Evolutionary conservation across 2,113 vertebrate genomes (phyloP), one percentile per base, ranked within the genome.

Genomic region (Sinocyclocheilus anshuiensis): DNA sequence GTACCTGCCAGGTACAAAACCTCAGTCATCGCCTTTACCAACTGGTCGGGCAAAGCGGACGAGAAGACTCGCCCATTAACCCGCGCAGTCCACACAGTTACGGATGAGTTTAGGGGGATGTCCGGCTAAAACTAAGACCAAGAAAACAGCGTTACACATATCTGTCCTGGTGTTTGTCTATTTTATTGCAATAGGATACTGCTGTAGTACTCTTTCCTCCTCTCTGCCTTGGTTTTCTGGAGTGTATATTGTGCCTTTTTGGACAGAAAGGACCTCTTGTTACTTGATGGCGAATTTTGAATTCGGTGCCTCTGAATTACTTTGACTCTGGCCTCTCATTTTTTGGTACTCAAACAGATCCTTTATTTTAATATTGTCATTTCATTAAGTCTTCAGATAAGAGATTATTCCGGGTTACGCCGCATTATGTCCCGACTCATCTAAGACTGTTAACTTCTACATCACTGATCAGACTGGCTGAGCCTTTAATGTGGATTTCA

Each of bases 1-100:
- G 96, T 33, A 98, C 97, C 7, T 98, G 97, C 87, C 97, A 96
- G 88, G 95, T 97, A 65, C 97, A 97, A 91, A 97, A 97, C 91
- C 96, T 98, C 89, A 48, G 45, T 4, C 96, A 98, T 59, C 95
- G 97, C 33, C 94, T 98, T 2, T 97, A 96, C 94, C 97, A 97
- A 90, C 95, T 98, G 10, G 89, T 96, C 53, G 95, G 95, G 0
- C 95, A 94, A 13, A 90, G 87, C 0, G 95, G 96, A 1, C 93
- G 93, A 4, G 94, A 94, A 33, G 94, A 96, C 71, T 93, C 95
- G 26, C 97, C 97, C 20, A 88, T 97, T 53, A 95, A 97, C 91
- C 96, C 96, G 57, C 94, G 89, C 80, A 98, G 95, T 84, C 97
- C 97, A 16, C 96, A 97, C 90, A 98, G 97, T 90, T 98, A 96